These are phyloP conservation scores for Rhorus exstirpatorius DNA, from an alignment of 2,888 invertebrate species.

Conservation along the genomic window DNA sequence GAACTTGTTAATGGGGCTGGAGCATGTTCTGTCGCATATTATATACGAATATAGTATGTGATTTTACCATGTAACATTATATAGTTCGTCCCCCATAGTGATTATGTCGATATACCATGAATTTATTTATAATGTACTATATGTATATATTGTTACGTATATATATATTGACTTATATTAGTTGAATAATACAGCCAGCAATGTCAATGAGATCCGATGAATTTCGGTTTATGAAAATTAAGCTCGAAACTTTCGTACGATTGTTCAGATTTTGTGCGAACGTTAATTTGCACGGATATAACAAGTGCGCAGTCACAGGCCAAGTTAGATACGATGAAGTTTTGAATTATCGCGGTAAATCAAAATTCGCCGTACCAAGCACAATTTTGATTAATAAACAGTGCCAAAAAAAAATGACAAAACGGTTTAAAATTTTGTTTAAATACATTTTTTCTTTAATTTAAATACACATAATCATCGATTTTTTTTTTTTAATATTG, in stretches of 20 bases:
- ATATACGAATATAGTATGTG: constrained; percentile 32
- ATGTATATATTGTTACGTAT: constrained; percentile 60
- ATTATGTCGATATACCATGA: constrained; percentile 40
- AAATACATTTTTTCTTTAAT: too few relatives aligned
- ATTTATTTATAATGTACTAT: constrained; percentile 67
- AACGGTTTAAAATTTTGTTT: too few relatives aligned
- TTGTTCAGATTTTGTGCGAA: neutral
- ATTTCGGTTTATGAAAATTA: constrained; percentile 37
- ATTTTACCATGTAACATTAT: constrained; percentile 47
- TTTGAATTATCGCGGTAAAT: neutral
- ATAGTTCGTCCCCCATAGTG: constrained; percentile 26
- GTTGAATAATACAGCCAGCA: constrained; percentile 13
- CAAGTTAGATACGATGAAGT: neutral
- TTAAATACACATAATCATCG: too few relatives aligned
- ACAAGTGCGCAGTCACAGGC: neutral
- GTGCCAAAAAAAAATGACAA: too few relatives aligned
- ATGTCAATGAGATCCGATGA: constrained; percentile 12
- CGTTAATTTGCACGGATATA: neutral
- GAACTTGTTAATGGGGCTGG: constrained; percentile 8
- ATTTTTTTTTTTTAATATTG: too few relatives aligned
- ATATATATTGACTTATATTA: constrained; percentile 15
- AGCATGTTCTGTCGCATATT: constrained; percentile 46
- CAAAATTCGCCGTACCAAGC: too few relatives aligned
- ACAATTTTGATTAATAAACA: neutral
- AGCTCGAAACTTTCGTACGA: constrained; percentile 33